These are phyloP conservation scores for Lamellibrachia columna DNA, from an alignment of 2,888 invertebrate genomes.

Conservation along the genomic window DNA sequence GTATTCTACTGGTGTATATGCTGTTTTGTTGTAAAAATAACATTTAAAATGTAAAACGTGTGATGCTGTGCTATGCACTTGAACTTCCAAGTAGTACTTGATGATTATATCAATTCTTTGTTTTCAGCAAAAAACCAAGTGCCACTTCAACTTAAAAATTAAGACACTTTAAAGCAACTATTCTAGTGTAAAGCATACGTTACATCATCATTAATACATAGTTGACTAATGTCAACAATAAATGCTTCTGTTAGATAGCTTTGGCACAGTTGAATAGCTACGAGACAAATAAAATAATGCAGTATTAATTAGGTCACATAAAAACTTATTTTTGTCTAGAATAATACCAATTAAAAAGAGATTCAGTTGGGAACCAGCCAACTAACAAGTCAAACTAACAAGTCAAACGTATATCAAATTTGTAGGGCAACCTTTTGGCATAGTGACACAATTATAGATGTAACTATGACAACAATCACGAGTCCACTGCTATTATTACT, in stretches of 20 bases:
- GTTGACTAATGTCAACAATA: not conserved
- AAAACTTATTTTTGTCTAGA: not conserved
- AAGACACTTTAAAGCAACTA: not conserved
- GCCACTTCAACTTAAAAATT: not conserved
- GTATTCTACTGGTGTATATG: conserved; percentile 1
- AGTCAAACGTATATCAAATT: not conserved
- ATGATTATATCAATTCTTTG: not conserved
- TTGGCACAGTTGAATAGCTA: not conserved
- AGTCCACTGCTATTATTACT: not conserved
- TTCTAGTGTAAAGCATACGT: not conserved
- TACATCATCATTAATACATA: not conserved
- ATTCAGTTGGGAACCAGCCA: conserved; percentile 12
- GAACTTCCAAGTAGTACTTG: not conserved
- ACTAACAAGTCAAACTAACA: not conserved
- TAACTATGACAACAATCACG: not conserved
- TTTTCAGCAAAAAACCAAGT: not conserved
- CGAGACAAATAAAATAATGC: not conserved
- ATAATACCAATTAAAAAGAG: not conserved
- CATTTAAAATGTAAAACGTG: not conserved
- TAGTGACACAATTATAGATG: not conserved
- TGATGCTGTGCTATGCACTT: not conserved
- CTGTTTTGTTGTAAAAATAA: not conserved
- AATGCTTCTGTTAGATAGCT: not conserved
- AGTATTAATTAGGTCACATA: not conserved
- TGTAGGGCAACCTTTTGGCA: not conserved